These are phyloP conservation scores for Pipa parva DNA, from an alignment of 2,113 vertebrate species.

Conservation along the genomic window DNA sequence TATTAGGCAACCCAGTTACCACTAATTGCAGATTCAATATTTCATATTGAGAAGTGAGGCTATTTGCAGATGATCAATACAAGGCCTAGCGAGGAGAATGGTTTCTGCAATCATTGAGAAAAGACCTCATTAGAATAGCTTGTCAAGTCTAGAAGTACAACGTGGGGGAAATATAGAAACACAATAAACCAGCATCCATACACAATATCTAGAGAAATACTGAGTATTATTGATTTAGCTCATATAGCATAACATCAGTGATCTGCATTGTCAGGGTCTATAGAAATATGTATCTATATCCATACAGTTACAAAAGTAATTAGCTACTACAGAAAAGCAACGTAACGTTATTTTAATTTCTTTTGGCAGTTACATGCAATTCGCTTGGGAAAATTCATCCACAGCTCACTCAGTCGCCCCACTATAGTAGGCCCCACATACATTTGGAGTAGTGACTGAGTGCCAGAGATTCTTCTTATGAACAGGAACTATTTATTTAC, in stretches of 20 bases:
- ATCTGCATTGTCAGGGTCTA: neutral
- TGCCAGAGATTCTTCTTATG: too few species aligned
- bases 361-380: too few species aligned
- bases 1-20: slow-evolving; percentile 22
- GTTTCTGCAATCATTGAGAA: slow-evolving; percentile 34
- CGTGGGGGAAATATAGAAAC: neutral
- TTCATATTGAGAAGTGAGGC: slow-evolving; percentile 41
- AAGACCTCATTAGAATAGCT: slow-evolving; percentile 35
- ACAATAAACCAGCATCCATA: neutral
- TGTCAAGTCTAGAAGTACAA: slow-evolving; percentile 16
- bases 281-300: neutral
- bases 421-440: too few species aligned
- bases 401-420: too few species aligned
- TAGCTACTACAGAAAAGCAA: too few species aligned
- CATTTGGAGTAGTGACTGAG: too few species aligned
- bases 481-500: too few species aligned
- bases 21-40: slow-evolving; percentile 42
- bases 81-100: slow-evolving; percentile 22
- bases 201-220: neutral
- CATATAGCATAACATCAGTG: neutral
- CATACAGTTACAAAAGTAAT: neutral
- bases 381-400: too few species aligned
- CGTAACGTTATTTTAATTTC: too few species aligned
- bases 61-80: slow-evolving; percentile 42
- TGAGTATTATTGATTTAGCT: neutral